These are phyloP conservation scores for Ascidia mentula DNA, from an alignment of 23 tunicate genomes.

Conservation along the genomic window DNA sequence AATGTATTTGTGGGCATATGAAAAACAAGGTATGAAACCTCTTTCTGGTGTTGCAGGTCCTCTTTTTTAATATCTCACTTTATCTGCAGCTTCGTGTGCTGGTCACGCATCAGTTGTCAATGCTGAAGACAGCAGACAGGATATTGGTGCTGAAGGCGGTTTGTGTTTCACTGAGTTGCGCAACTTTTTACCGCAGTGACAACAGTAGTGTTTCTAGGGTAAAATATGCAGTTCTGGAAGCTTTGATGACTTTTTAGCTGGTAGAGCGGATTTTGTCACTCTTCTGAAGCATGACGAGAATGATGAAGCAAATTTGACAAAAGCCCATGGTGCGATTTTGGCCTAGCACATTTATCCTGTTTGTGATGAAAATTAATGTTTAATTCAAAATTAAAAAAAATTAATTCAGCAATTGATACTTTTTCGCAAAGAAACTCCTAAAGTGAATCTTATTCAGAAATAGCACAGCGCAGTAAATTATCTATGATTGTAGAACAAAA, in stretches of 20 bases:
- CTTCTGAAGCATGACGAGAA: conserved; percentile 29
- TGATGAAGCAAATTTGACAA: not conserved
- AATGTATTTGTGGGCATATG: conserved; percentile 73
- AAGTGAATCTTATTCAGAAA: too few species aligned
- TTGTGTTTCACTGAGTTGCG: not conserved
- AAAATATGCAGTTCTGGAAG: conserved; percentile 33
- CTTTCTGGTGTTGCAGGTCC: too few species aligned
- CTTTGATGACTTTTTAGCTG: conserved; percentile 28
- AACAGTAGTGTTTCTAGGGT: conserved; percentile 14
- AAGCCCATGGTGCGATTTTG: not conserved
- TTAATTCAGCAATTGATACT: too few species aligned
- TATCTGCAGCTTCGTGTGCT: conserved; percentile 55
- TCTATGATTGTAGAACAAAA: too few species aligned
- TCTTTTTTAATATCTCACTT: not conserved
- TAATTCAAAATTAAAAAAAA: too few species aligned
- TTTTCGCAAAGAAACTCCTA: too few species aligned
- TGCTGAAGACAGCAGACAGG: conserved; percentile 65
- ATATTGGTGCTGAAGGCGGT: conserved; percentile 75
- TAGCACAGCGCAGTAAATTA: too few species aligned
- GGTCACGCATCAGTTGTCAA: conserved; percentile 87
- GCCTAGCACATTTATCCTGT: too few species aligned
- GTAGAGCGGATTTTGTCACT: conserved; percentile 33
- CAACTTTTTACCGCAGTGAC: not conserved
- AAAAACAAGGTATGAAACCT: conserved; percentile 28
- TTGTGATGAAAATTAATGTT: too few species aligned